Evolutionary conservation across 2,888 invertebrate genomes (phyloP).

Genomic region (Hirtodrosophila histrioides): DNA sequence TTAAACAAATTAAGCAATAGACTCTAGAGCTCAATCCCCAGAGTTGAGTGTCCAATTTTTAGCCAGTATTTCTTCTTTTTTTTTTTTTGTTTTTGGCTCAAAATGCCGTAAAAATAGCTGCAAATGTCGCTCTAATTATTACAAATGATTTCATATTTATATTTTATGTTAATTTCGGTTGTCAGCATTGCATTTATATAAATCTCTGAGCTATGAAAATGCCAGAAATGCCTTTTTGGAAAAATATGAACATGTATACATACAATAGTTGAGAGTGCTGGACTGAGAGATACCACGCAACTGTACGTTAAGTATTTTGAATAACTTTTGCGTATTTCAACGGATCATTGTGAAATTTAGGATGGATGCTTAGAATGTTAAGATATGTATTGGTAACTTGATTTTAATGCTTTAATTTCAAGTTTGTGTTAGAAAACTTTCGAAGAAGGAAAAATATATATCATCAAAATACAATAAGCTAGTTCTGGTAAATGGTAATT

Average conservation of each 20-base stretch:
- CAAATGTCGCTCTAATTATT: constrained; percentile 74
- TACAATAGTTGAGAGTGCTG: not conserved
- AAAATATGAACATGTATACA: constrained; percentile 7
- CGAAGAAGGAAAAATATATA: too few species aligned
- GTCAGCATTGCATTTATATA: constrained; percentile 56
- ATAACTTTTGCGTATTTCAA: too few species aligned
- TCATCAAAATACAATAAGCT: too few species aligned
- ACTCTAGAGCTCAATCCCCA: constrained; percentile 7
- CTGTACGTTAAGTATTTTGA: too few species aligned
- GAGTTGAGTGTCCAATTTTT: not conserved
- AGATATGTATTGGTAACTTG: too few species aligned
- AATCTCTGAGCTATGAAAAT: constrained; percentile 51
- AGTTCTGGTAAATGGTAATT: too few species aligned
- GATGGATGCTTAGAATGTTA: too few species aligned
- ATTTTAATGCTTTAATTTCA: too few species aligned
- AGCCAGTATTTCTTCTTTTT: constrained; percentile 1
- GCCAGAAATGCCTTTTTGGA: constrained; percentile 42
- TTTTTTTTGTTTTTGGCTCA: constrained; percentile 36
- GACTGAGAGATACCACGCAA: constrained; percentile 1
- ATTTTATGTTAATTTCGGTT: constrained; percentile 61
- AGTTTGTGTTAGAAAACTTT: too few species aligned
- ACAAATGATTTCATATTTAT: constrained; percentile 71
- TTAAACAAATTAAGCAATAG: constrained; percentile 70
- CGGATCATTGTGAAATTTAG: too few species aligned
- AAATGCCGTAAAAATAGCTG: constrained; percentile 52